Percentiles rank a stretch among this genome's conserved stretches.
phyloP scores from a whole-genome alignment of 2,888 invertebrate genomes.

The Arctia plantaginis region DNA sequence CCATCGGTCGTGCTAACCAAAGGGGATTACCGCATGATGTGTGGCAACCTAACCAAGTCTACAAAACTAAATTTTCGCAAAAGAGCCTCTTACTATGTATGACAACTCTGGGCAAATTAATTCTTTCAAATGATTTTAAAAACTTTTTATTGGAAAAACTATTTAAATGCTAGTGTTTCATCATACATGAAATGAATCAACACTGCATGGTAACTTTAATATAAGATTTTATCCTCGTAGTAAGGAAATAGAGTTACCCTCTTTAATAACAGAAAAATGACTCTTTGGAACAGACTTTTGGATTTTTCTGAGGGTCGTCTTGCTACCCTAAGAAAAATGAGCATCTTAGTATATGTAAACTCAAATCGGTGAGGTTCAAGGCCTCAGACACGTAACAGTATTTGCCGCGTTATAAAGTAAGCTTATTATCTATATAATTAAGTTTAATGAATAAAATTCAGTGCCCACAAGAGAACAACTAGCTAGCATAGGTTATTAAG shows the following conservation, averaged over 20 bases:
- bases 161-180: background rate
- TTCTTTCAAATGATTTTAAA: background rate
- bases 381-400: background rate
- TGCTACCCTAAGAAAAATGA: background rate
- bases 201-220: background rate
- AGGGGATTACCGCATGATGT: too few species aligned
- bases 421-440: background rate
- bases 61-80: too few species aligned
- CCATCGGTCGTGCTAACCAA: too few species aligned
- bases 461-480: background rate
- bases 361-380: background rate
- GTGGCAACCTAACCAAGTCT: too few species aligned
- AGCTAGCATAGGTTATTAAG: background rate
- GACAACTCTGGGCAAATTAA: too few species aligned
- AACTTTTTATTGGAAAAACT: background rate
- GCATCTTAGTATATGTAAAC: too few species aligned
- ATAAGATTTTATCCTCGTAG: background rate
- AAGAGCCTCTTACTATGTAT: too few species aligned
- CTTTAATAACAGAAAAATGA: background rate
- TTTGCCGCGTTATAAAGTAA: background rate
- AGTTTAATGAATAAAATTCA: background rate
- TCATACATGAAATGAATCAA: background rate
- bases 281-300: background rate
- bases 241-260: background rate
- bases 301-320: too few species aligned